phyloP scores from a whole-genome alignment of 2,797 vertebrate species.

The Astyanax mexicanus region DNA sequence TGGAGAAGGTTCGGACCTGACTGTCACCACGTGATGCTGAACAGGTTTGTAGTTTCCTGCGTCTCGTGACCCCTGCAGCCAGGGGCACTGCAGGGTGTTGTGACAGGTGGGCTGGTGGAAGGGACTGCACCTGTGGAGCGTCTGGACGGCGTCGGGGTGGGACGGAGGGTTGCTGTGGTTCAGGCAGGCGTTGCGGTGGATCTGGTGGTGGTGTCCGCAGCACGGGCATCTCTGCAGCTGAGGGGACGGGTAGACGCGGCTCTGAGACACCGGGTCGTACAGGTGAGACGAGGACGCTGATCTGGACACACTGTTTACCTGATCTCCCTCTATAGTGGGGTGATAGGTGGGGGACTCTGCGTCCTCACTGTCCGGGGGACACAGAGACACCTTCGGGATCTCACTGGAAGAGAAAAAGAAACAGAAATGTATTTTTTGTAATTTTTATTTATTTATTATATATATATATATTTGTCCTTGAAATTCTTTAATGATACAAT shows the following conservation, averaged over 20 bases:
- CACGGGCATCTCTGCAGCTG: constrained; percentile 65
- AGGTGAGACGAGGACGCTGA: constrained; percentile 77
- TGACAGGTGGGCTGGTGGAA: constrained; percentile 72
- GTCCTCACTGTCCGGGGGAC: constrained; percentile 74
- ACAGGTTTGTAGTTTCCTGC: constrained; percentile 74
- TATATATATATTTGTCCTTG: too few species aligned
- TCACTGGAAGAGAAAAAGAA: constrained; percentile 63
- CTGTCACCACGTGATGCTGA: constrained; percentile 87
- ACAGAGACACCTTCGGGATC: constrained; percentile 79
- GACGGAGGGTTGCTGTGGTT: constrained; percentile 57
- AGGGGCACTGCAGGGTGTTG: constrained; percentile 72
- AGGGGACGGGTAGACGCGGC: constrained; percentile 61
- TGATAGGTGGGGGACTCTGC: constrained; percentile 65
- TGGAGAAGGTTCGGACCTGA: constrained; percentile 78
- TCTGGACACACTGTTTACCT: constrained; percentile 72
- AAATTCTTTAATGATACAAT: too few species aligned
- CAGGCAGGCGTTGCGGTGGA: constrained; percentile 61
- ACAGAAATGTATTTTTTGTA: too few species aligned
- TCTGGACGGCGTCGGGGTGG: constrained; percentile 59
- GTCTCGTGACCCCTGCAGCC: constrained; percentile 85
- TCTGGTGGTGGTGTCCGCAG: constrained; percentile 65
- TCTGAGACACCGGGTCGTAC: constrained; percentile 73
- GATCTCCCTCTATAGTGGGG: constrained; percentile 68
- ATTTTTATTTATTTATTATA: too few species aligned
- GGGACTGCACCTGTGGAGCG: constrained; percentile 71